phyloP scores from a whole-genome alignment of 2,113 vertebrate species.

The Hippocampus barbouri region DNA sequence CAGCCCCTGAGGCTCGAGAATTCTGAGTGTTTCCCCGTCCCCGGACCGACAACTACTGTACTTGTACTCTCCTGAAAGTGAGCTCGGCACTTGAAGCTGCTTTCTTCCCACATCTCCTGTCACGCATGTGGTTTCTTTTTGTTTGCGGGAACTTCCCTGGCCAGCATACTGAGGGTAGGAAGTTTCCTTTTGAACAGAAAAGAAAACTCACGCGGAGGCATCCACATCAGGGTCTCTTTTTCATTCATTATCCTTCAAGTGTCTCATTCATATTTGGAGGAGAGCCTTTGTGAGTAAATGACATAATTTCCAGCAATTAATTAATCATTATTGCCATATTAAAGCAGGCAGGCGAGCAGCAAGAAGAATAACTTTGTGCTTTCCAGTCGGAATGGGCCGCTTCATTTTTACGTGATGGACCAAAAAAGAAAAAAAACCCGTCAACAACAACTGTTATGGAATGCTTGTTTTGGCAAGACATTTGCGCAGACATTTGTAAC shows the following conservation, averaged over 20 bases:
- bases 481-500: slow-evolving; percentile 44
- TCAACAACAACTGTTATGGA: not conserved
- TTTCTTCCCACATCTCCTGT: slow-evolving; percentile 30
- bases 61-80: slow-evolving; percentile 24
- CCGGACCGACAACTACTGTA: not conserved
- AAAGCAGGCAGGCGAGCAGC: slow-evolving; percentile 24
- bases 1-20: not conserved
- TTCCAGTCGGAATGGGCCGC: slow-evolving; percentile 20
- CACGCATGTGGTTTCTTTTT: slow-evolving; percentile 22
- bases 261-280: not conserved
- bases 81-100: slow-evolving; percentile 13
- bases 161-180: slow-evolving; percentile 24
- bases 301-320: slow-evolving; percentile 24
- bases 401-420: slow-evolving; percentile 23
- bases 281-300: slow-evolving; percentile 5
- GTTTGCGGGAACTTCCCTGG: slow-evolving; percentile 21
- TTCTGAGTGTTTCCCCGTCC: slow-evolving; percentile 13
- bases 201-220: slow-evolving; percentile 26
- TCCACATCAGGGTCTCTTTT: slow-evolving; percentile 27
- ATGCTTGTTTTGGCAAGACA: slow-evolving; percentile 28
- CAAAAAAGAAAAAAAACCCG: too few species aligned
- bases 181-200: slow-evolving; percentile 37
- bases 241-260: slow-evolving; percentile 1
- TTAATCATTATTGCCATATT: slow-evolving; percentile 15
- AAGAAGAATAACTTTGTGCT: slow-evolving; percentile 22